These are phyloP conservation scores for Drosophila histrio DNA, from an alignment of 2,888 invertebrate species.

Conservation along the genomic window DNA sequence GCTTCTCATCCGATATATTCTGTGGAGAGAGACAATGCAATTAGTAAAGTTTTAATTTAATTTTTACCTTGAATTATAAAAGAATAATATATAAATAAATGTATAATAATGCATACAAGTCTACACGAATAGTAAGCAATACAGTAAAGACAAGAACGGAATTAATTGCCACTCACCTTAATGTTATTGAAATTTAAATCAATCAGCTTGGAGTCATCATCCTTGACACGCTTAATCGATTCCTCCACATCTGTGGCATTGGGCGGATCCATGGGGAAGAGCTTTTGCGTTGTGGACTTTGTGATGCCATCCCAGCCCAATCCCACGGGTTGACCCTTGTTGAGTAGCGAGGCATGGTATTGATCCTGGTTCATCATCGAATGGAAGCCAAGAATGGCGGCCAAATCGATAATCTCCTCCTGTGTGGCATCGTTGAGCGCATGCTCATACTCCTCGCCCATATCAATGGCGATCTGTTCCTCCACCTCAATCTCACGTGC, in stretches of 20 bases:
- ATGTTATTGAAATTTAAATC: conserved; percentile 99
- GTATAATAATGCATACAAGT: no score
- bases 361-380: conserved; percentile 99
- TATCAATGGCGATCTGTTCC: conserved; percentile 96
- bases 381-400: conserved; percentile 99
- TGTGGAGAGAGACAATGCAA: conserved; percentile 81
- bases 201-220: conserved; percentile 93
- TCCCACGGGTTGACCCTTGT: conserved; percentile 95
- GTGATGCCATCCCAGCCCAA: conserved; percentile 97
- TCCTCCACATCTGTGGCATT: conserved; percentile 98
- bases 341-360: conserved; percentile 97
- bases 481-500: conserved; percentile 91
- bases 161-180: conserved; percentile 88
- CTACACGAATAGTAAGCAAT: no score
- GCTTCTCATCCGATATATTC: conserved; percentile 98
- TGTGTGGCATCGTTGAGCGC: conserved; percentile 95
- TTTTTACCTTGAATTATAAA: no score
- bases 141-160: no score
- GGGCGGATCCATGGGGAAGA: conserved; percentile 97
- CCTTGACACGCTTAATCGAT: conserved; percentile 94
- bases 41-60: neutral
- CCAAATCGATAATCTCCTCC: conserved; percentile 99
- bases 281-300: conserved; percentile 95
- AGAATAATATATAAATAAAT: no score
- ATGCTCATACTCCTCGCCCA: conserved; percentile 96